A percentile compares a stretch with the other conserved stretches of the same genome.
phyloP scores from a whole-genome alignment of 1,140 invertebrate genomes.

The Anastrepha ludens region DNA sequence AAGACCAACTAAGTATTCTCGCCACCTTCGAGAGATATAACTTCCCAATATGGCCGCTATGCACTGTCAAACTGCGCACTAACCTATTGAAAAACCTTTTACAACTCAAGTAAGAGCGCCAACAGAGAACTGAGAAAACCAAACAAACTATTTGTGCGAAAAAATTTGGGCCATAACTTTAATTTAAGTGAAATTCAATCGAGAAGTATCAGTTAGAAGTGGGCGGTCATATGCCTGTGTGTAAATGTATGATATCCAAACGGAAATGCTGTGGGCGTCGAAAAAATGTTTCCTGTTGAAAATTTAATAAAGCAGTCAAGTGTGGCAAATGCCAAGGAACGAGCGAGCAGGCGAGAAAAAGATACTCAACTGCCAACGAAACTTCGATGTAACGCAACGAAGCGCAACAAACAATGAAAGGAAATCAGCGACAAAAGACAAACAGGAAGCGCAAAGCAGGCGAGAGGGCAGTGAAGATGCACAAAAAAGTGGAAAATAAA shows the following conservation, averaged over 20 bases:
- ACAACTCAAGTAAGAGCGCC: not conserved
- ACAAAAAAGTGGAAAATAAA: not conserved
- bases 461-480: not conserved
- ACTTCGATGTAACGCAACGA: not conserved
- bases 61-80: no score
- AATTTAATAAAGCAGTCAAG: constrained; percentile 34
- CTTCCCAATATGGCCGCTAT: no score
- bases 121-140: not conserved
- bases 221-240: not conserved
- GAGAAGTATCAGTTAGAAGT: not conserved
- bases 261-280: constrained; percentile 7
- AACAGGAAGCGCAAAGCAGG: not conserved
- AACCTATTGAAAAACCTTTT: no score
- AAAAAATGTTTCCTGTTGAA: constrained; percentile 15
- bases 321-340: not conserved
- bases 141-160: not conserved
- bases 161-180: not conserved
- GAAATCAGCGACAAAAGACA: not conserved
- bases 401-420: constrained; percentile 29
- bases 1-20: no score
- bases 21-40: no score
- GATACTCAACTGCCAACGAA: not conserved
- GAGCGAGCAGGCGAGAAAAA: not conserved
- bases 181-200: not conserved
- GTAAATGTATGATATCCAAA: not conserved